phyloP scores from a whole-genome alignment of 2,797 vertebrate genomes.

The Valencia hispanica region DNA sequence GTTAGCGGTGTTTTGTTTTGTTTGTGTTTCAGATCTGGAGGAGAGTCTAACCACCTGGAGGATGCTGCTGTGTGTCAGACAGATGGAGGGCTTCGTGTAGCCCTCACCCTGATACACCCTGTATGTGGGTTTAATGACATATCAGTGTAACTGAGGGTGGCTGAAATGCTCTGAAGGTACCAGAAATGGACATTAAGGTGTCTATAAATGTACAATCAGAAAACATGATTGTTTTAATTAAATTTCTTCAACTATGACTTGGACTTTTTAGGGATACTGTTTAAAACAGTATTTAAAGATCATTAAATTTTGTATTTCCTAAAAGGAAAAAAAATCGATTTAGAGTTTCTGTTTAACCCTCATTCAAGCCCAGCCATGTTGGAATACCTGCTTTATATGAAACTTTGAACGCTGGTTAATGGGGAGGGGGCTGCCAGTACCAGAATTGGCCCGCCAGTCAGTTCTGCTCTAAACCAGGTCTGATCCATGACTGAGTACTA shows the following conservation, averaged over 20 bases:
- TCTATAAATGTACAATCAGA: not conserved
- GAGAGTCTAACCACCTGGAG: constrained; percentile 51
- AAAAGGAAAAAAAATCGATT: not conserved
- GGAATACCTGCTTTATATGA: not conserved
- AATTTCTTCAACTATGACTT: not conserved
- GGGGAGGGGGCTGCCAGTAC: constrained; percentile 63
- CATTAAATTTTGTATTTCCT: constrained; percentile 3
- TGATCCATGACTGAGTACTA: constrained; percentile 88
- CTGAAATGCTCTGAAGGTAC: constrained; percentile 12
- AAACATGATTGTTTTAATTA: constrained; percentile 6
- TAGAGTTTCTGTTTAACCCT: constrained; percentile 6
- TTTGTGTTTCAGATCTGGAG: constrained; percentile 65
- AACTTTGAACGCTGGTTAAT: constrained; percentile 57
- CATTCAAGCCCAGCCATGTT: not conserved
- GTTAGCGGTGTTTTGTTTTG: constrained; percentile 48
- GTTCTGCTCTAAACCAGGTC: constrained; percentile 76
- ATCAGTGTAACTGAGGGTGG: constrained; percentile 1
- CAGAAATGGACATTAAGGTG: constrained; percentile 21
- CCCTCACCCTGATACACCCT: constrained; percentile 13
- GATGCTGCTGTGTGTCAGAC: constrained; percentile 39
- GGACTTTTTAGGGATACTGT: constrained; percentile 14
- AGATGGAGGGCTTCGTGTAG: constrained; percentile 40
- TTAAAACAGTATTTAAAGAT: constrained; percentile 6
- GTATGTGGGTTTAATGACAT: constrained; percentile 9
- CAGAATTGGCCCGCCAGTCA: constrained; percentile 76